Base-by-base conservation (phyloP, 2,888 invertebrate genomes). In the Drosophila nr. perissopoda region DNA sequence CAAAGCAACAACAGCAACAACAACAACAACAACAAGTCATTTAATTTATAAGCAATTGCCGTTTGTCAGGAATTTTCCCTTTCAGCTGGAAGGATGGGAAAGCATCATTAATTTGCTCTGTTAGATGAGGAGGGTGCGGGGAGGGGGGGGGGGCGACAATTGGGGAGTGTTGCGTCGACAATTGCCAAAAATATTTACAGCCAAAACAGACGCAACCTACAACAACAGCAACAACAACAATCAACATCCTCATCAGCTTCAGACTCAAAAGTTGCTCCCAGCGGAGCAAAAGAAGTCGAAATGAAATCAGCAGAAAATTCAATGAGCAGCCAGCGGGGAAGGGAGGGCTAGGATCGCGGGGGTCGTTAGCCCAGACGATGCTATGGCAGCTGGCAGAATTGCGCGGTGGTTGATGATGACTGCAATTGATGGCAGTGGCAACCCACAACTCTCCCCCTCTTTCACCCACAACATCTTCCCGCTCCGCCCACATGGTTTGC, bases 301-400 rank as follows among this genome's bases (percentile, higher is more conserved):
- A 91, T 91, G 91, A 91, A 91, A 91, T 91, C 91, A 91, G 91
- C 89, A 91, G 92, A 91, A 91, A 91, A 91, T 91, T 91, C 91
- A 91, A 91, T 91, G 87, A 87, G 69, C 86, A 87, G 74, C 64
- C 29, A n/a, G 34, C 25, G 42, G 34, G 31, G 54, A 58, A 48
- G 34, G 25, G 40, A 31, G n/a, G 25, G 53, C n/a, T 27, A 29
- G 29, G 42, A 33, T 21, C 8, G 52, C 48, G 27, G 58, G 21
- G 38, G 21, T 25, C 16, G 51, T 49, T 61, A 33, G 64, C 63
- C 36, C 73, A 75, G 69, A 59, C 77, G 76, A 70, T 69, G 83
- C 57, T 53, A 72, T 81, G 82, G 79, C 89, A 83, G 81, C 83
- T 82, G 82, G 69, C 78, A 70, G 31, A 68, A 54, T 61, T 76